Conservation (phyloP, 2,888 invertebrate species). For the Oxycera nigricornis region DNA sequence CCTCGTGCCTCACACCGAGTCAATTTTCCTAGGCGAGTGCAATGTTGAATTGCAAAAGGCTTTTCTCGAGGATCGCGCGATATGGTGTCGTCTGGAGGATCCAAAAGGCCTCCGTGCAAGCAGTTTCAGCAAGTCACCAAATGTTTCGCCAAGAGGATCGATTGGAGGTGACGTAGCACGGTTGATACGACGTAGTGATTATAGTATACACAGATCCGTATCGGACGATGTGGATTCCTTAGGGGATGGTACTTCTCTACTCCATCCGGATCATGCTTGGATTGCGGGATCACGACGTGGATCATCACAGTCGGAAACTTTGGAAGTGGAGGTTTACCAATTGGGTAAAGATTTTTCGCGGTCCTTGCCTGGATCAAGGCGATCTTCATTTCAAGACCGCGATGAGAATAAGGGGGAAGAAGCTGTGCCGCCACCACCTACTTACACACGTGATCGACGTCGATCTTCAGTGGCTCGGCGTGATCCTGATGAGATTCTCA, state of each 20-base stretch:
- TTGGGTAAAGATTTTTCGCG: slow-evolving; percentile 85
- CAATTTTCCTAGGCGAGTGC: slow-evolving; percentile 81
- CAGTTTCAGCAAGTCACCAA: slow-evolving; percentile 71
- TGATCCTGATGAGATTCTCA: slow-evolving; percentile 84
- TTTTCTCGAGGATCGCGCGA: slow-evolving; percentile 84
- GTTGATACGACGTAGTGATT: slow-evolving; percentile 72
- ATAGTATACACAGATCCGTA: slow-evolving; percentile 77
- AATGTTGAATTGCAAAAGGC: slow-evolving; percentile 73
- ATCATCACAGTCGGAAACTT: slow-evolving; percentile 87
- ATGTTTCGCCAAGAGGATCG: slow-evolving; percentile 81
- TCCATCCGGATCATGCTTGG: slow-evolving; percentile 89
- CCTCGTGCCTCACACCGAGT: slow-evolving; percentile 81
- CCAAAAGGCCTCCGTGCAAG: slow-evolving; percentile 70
- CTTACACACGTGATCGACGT: slow-evolving; percentile 73
- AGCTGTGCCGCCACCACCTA: slow-evolving; percentile 62
- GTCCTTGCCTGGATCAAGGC: slow-evolving; percentile 82
- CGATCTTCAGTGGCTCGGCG: slow-evolving; percentile 83
- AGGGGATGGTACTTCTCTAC: slow-evolving; percentile 75
- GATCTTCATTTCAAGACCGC: slow-evolving; percentile 81
- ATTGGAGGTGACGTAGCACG: slow-evolving; percentile 71
- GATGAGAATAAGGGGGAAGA: slow-evolving; percentile 68
- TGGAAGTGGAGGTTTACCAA: slow-evolving; percentile 85
- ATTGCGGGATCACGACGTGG: slow-evolving; percentile 79
- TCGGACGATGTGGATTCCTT: slow-evolving; percentile 80
- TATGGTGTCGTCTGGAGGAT: slow-evolving; percentile 89